Evolutionary conservation across 2,113 vertebrate genomes (phyloP), one percentile per base, ranked within the genome.

Genomic region (Ctenomys sociabilis): DNA sequence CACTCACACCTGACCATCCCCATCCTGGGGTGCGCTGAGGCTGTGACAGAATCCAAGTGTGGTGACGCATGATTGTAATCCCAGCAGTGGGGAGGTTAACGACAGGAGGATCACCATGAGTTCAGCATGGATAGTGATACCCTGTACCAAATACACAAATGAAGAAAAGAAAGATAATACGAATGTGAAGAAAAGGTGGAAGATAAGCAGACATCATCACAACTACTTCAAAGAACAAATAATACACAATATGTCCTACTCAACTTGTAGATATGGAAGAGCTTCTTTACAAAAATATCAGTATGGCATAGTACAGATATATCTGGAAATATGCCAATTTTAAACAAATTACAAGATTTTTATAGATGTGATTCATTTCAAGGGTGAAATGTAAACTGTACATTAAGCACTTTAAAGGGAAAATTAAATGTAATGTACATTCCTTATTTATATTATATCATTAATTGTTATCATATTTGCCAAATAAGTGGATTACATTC

Each of bases 381-480:
- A 85, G 6, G 21, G 22, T 94, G 21, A 30, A 81, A 66, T 63
- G 35, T 85, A 85, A 94, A 92, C 21, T 24, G 6, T 63, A 92
- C 63, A 75, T 68, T 68, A 89, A 5, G 17, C 1, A 43, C 61
- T 86, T 77, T 93, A 12, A 70, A 93, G 45, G 7, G 1, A 73
- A 80, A 95, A 91, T 88, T 93, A 93, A 88, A 72, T 72, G 4
- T 12, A 84, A 84, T 19, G 5, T 45, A 26, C 2, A 91, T 59
- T 81, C 2, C 16, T 57, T 83, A 63, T 26, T 83, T 83, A 70
- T 10, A 93, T 14, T 30, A 17, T 49, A 73, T 40, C n/a, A 73
- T 73, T 72, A 45, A 43, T 93, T 87, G 2, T 54, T 81, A 59
- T 80, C 72, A 78, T 93, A 87, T 24, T 59, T 28, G 35, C 66